Base-by-base conservation (phyloP, 2,797 vertebrate genomes). In the Steatocranus sp. region DNA sequence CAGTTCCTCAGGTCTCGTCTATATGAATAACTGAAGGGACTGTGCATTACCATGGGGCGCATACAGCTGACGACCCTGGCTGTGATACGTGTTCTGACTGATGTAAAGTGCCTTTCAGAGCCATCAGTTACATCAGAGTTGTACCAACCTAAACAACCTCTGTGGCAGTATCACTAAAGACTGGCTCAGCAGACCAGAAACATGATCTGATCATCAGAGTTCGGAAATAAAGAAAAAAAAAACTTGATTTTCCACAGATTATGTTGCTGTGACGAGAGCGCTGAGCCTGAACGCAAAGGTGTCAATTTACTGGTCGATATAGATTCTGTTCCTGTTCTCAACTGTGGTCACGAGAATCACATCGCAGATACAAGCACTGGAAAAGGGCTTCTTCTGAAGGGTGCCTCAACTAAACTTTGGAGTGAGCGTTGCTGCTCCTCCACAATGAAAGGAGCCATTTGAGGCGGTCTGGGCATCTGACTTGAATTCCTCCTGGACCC, bases 281-380 rank as follows among this genome's bases (percentile, higher is more conserved):
- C 11, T 66, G 34, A 63, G 11, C n/a, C 6, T 38, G 12, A 68
- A 68, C 6, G 14, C 14, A 25, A 68, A 68, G 36, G 14, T 68
- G 8, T 17, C 6, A n/a, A 68, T 25, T 68, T 2, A 25, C 63
- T 10, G 14, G 20, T 27, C 1, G 2, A 41, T 43, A 23, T 17
- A 25, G 5, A 25, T 1, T 66, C 34, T 38, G n/a, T 66, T 66
- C n/a, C 61, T 6, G 8, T 1, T 41, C 34, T 68, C 20, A 11
- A 1, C 36, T 25, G 14, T 6, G 0, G 63, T 11, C 63, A 43
- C 10, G 0, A 68, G 38, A 68, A 68, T 25, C 7, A 41, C 2
- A 38, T 66, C 8, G 0, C 1, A 0, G 20, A 43, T 10, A 68
- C 1, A 68, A 68, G 8, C 36, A 41, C 20, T 9, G 3, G 14